These are phyloP conservation scores for Cephus pygmeus DNA, from an alignment of 2,888 invertebrate species.

Conservation along the genomic window DNA sequence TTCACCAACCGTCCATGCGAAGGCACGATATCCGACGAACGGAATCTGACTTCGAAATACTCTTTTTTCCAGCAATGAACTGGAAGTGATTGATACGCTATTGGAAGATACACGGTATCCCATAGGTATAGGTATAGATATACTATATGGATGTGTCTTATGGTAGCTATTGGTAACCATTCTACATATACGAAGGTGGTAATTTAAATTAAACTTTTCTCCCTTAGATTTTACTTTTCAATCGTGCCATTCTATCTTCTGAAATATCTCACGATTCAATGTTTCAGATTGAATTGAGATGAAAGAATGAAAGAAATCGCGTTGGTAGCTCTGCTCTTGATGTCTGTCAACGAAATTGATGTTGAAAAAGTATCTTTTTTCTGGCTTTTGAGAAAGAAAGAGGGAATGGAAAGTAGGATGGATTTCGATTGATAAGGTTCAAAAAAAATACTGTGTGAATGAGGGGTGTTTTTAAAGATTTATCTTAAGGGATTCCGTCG, in stretches of 20 bases:
- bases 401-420: not conserved
- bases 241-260: not conserved
- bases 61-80: not conserved
- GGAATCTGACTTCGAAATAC: not conserved
- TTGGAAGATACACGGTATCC: not conserved
- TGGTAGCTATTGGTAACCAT: not conserved
- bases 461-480: not conserved
- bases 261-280: not conserved
- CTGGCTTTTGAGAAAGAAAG: not conserved
- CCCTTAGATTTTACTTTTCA: not conserved
- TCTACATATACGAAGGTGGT: not conserved
- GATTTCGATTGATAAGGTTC: not conserved
- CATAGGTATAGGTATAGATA: not conserved
- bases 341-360: not conserved
- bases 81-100: not conserved
- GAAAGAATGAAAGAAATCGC: not conserved
- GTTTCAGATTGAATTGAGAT: not conserved
- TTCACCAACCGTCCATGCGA: not conserved
- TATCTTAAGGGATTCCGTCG: not conserved
- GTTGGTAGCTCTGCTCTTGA: not conserved
- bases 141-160: not conserved
- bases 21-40: not conserved
- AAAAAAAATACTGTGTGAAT: not conserved
- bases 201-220: not conserved
- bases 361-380: not conserved